These are phyloP conservation scores for Manis crassicaudata DNA, from an alignment of 2,797 vertebrate genomes.

Conservation along the genomic window DNA sequence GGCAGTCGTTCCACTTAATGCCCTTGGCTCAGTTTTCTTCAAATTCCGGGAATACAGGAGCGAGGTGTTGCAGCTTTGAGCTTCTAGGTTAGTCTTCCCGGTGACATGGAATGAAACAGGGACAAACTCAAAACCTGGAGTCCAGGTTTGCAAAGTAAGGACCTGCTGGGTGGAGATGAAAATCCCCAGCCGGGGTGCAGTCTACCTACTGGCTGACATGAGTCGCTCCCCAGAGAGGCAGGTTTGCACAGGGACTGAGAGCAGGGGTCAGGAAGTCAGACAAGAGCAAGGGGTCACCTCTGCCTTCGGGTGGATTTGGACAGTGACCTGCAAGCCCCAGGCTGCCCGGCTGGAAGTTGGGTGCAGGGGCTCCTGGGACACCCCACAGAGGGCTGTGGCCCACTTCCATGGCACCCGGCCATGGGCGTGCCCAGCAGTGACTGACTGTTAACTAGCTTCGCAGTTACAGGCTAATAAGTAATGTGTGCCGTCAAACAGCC, in stretches of 20 bases:
- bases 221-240: neutral
- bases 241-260: neutral
- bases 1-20: accelerated
- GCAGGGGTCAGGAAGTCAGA: too few species aligned
- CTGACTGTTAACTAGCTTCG: neutral
- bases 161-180: neutral
- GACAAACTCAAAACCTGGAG: accelerated
- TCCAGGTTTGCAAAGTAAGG: neutral
- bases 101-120: accelerated
- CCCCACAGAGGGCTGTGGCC: accelerated
- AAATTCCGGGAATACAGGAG: neutral
- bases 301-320: neutral
- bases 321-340: neutral
- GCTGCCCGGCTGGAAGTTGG: neutral
- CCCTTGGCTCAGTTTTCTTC: neutral
- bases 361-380: neutral
- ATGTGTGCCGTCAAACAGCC: too few species aligned
- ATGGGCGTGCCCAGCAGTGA: accelerated
- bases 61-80: neutral
- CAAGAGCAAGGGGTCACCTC: neutral
- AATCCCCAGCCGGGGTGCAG: too few species aligned
- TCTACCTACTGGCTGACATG: too few species aligned
- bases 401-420: too few species aligned
- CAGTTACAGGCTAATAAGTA: too few species aligned
- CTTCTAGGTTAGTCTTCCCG: too few species aligned